Evolutionary conservation across 2,113 vertebrate species (phyloP).

Genomic region (Odontesthes bonariensis): DNA sequence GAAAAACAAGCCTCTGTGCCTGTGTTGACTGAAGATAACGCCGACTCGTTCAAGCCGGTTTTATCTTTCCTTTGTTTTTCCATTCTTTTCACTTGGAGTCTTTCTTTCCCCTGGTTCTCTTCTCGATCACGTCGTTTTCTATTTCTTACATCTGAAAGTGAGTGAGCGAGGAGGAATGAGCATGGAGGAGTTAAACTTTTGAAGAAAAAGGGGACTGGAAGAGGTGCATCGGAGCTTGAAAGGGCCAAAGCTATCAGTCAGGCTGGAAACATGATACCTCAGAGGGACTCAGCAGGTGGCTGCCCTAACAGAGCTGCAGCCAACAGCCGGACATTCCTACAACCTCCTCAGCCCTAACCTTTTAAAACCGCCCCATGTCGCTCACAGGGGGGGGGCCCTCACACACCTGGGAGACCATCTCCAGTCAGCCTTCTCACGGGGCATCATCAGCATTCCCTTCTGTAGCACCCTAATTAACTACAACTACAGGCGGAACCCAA

Average conservation of each 20-base stretch:
- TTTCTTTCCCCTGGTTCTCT: slow-evolving; percentile 49
- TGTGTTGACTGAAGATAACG: slow-evolving; percentile 63
- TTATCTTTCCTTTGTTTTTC: slow-evolving; percentile 54
- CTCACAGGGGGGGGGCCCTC: background rate
- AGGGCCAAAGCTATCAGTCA: slow-evolving; percentile 69
- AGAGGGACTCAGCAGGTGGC: slow-evolving; percentile 46
- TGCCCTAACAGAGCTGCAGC: slow-evolving; percentile 56
- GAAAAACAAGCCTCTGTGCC: slow-evolving; percentile 51
- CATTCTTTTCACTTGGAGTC: slow-evolving; percentile 47
- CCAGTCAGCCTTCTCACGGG: background rate
- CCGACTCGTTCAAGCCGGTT: slow-evolving; percentile 47
- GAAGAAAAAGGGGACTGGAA: slow-evolving; percentile 34
- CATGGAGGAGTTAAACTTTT: slow-evolving; percentile 31
- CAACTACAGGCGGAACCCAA: slow-evolving; percentile 57
- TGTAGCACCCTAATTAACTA: slow-evolving; percentile 51
- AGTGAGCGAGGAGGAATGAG: slow-evolving; percentile 64
- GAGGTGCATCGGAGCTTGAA: slow-evolving; percentile 69
- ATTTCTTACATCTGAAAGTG: slow-evolving; percentile 9
- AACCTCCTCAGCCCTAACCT: slow-evolving; percentile 42
- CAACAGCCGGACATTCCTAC: slow-evolving; percentile 38
- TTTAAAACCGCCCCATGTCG: slow-evolving; percentile 20
- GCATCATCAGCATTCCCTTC: background rate
- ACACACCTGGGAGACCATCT: slow-evolving; percentile 27
- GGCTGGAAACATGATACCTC: slow-evolving; percentile 60
- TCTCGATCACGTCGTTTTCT: slow-evolving; percentile 19